Evolutionary conservation across 2,888 invertebrate species (phyloP).

Genomic region (Ennomos quercinarius): DNA sequence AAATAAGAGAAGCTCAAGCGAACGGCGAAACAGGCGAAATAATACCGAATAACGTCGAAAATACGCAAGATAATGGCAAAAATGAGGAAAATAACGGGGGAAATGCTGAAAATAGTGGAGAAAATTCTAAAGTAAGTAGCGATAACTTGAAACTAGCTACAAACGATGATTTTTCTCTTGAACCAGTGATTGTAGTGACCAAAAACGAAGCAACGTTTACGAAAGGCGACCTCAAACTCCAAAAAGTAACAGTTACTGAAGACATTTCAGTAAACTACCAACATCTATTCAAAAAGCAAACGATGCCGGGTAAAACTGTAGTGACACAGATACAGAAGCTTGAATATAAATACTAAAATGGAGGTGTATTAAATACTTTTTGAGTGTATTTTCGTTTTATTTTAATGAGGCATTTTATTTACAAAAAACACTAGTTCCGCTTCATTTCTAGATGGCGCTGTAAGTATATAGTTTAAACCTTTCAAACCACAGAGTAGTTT

Average conservation of each 20-base stretch:
- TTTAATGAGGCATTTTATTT: too few species aligned
- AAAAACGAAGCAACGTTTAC: constrained; percentile 65
- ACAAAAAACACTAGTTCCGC: too few species aligned
- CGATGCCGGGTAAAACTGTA: constrained; percentile 63
- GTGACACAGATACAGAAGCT: constrained; percentile 65
- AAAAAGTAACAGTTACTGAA: constrained; percentile 70
- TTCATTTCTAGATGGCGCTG: too few species aligned
- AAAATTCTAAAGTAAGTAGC: constrained; percentile 22
- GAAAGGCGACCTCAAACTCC: constrained; percentile 67
- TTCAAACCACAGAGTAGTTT: too few species aligned
- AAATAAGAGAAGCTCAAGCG: constrained; percentile 46
- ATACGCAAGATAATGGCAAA: constrained; percentile 19
- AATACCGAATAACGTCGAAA: constrained; percentile 7
- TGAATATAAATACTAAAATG: constrained; percentile 65
- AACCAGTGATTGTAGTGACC: constrained; percentile 68
- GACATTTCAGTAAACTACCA: constrained; percentile 70
- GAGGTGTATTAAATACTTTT: constrained; percentile 2
- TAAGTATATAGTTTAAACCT: too few species aligned
- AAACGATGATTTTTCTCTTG: constrained; percentile 44
- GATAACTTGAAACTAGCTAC: constrained; percentile 37
- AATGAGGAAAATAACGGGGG: constrained; percentile 12
- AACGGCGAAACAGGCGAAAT: constrained; percentile 13
- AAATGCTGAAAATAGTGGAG: constrained; percentile 16
- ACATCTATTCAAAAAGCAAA: constrained; percentile 72
- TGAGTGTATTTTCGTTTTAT: constrained; percentile 31